These are phyloP conservation scores for Zosterops japonicus DNA, from an alignment of 2,113 vertebrate genomes.

Conservation along the genomic window DNA sequence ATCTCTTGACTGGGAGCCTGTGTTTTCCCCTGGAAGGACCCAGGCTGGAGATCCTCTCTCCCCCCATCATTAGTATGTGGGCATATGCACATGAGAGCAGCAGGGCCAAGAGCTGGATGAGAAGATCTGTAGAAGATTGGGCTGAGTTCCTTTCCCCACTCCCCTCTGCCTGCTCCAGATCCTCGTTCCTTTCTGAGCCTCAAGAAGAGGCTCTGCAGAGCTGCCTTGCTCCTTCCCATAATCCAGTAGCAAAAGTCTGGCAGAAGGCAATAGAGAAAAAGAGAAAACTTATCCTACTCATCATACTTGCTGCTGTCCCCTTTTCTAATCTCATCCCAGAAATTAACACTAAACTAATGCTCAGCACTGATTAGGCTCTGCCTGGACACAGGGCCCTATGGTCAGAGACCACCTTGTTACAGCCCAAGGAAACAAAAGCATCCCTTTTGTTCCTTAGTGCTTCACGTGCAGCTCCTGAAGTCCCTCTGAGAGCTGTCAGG, in stretches of 20 bases:
- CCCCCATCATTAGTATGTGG: not conserved
- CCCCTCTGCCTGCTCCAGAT: not conserved
- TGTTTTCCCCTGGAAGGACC: not conserved
- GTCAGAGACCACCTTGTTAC: not conserved
- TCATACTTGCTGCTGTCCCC: fast-evolving
- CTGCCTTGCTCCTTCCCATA: not conserved
- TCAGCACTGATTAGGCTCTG: not conserved
- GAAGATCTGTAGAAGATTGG: not conserved
- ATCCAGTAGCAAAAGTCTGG: not conserved
- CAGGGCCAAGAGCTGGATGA: not conserved
- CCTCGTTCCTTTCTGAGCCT: not conserved
- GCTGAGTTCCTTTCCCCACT: not conserved
- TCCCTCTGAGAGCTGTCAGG: not conserved
- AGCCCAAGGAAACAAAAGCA: not conserved
- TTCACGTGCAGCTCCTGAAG: not conserved
- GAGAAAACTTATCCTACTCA: not conserved
- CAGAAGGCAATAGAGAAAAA: not conserved
- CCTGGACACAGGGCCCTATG: not conserved
- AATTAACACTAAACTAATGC: not conserved
- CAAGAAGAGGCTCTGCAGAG: not conserved
- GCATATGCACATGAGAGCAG: fast-evolving
- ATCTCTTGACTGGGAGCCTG: not conserved
- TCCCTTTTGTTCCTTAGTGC: not conserved
- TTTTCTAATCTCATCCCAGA: not conserved
- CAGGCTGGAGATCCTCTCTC: not conserved